Percentiles rank a stretch among this genome's conserved stretches.
phyloP scores from a whole-genome alignment of 2,888 invertebrate genomes.

The Sabellastarte sp. region DNA sequence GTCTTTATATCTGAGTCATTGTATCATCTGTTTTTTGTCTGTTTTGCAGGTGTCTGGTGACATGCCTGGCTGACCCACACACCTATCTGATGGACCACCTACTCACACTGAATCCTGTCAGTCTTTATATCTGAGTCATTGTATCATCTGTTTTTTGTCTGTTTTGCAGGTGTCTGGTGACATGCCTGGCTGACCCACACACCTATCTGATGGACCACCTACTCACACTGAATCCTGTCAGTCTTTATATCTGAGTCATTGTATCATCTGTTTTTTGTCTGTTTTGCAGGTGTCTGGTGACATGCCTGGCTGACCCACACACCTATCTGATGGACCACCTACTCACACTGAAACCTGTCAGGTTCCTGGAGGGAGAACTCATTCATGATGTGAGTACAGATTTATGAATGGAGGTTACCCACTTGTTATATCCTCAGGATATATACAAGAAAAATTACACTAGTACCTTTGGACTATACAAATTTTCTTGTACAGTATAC shows the following conservation, averaged over 20 bases:
- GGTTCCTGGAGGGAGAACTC: constrained; percentile 89
- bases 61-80: constrained; percentile 91
- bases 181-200: constrained; percentile 91
- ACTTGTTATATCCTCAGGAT: too few relatives aligned
- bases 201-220: constrained; percentile 94
- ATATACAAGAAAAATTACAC: too few relatives aligned
- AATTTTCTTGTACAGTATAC: too few relatives aligned
- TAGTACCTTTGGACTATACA: too few relatives aligned
- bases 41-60: constrained; percentile 75
- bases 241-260: too few relatives aligned
- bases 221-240: constrained; percentile 87
- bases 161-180: constrained; percentile 75
- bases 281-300: constrained; percentile 75
- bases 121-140: too few relatives aligned
- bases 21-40: too few relatives aligned
- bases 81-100: constrained; percentile 94
- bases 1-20: too few relatives aligned
- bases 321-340: constrained; percentile 94
- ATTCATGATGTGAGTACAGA: constrained; percentile 78
- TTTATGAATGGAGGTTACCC: too few relatives aligned
- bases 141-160: too few relatives aligned
- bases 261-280: too few relatives aligned
- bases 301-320: constrained; percentile 91
- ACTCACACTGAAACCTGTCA: constrained; percentile 87
- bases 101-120: constrained; percentile 87